Conservation (phyloP, 1,140 invertebrate genomes). For the Venustaconcha ellipsiformis region DNA sequence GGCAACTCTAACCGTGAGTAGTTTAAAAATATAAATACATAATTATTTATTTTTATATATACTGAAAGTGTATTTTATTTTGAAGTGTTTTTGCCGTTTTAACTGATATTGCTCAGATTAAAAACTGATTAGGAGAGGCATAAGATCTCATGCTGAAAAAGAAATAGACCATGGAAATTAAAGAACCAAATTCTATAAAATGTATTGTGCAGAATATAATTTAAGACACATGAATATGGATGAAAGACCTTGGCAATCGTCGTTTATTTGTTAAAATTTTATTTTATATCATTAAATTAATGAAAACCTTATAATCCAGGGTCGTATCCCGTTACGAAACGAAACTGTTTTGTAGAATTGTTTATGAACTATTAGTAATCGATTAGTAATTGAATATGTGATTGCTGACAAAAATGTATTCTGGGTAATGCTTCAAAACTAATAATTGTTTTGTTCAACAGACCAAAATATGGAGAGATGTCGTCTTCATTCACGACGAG, state of each 20-base stretch:
- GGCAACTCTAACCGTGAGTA: background rate
- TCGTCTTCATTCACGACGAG: conserved; percentile 26
- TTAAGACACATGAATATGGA: too few relatives aligned
- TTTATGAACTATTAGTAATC: background rate
- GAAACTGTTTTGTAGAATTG: background rate
- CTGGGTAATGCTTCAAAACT: background rate
- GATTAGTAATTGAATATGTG: background rate
- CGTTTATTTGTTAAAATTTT: too few relatives aligned
- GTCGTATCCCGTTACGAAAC: background rate
- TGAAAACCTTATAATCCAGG: background rate
- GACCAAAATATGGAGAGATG: conserved; percentile 30
- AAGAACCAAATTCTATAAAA: too few relatives aligned
- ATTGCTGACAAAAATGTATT: background rate
- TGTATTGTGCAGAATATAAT: too few relatives aligned
- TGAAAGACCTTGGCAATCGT: too few relatives aligned
- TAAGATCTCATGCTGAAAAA: too few relatives aligned
- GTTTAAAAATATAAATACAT: background rate
- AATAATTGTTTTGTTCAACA: background rate
- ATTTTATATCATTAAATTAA: background rate
- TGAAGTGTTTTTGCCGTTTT: background rate
- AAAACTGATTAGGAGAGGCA: background rate
- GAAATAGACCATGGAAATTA: too few relatives aligned
- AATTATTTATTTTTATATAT: background rate
- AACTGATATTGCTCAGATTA: background rate
- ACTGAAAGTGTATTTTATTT: background rate